These are phyloP conservation scores for Uloborus diversus DNA, from an alignment of 1,140 invertebrate genomes.

Conservation along the genomic window DNA sequence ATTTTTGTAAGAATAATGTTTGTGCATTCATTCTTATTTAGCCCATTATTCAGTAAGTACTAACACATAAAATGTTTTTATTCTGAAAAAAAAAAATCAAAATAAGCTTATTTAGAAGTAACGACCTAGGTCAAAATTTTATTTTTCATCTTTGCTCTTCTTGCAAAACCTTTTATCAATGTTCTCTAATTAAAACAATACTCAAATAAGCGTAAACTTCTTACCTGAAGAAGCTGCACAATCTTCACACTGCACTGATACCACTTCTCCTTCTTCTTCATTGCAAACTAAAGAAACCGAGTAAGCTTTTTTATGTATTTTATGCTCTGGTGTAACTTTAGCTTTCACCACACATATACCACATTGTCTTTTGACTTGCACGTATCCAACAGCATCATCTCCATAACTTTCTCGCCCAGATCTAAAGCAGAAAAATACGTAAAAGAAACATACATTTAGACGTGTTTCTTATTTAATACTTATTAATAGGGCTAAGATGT, in stretches of 20 bases:
- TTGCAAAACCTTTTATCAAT: not conserved
- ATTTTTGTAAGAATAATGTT: no score
- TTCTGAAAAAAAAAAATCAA: not conserved
- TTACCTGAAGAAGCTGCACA: conserved; percentile 20
- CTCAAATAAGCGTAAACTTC: not conserved
- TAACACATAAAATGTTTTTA: not conserved
- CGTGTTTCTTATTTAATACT: no score
- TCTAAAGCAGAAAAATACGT: no score
- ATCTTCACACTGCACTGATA: conserved; percentile 9
- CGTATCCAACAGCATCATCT: not conserved
- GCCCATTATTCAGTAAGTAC: no score
- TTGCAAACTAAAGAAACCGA: not conserved
- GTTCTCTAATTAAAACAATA: not conserved
- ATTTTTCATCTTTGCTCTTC: not conserved
- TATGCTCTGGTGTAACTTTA: conserved; percentile 10
- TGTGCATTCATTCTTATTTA: no score
- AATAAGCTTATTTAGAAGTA: not conserved
- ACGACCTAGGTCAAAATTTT: not conserved
- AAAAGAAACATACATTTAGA: no score
- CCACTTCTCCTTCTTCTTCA: not conserved
- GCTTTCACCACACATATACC: conserved; percentile 1
- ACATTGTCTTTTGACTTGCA: not conserved
- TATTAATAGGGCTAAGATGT: no score
- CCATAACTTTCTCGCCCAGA: conserved; percentile 12
- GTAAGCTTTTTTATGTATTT: not conserved